Percentiles rank a stretch among this genome's conserved stretches.
These are phyloP conservation scores for Pachyuromys duprasi DNA, from an alignment of 2,797 vertebrate genomes.

Conservation along the genomic window DNA sequence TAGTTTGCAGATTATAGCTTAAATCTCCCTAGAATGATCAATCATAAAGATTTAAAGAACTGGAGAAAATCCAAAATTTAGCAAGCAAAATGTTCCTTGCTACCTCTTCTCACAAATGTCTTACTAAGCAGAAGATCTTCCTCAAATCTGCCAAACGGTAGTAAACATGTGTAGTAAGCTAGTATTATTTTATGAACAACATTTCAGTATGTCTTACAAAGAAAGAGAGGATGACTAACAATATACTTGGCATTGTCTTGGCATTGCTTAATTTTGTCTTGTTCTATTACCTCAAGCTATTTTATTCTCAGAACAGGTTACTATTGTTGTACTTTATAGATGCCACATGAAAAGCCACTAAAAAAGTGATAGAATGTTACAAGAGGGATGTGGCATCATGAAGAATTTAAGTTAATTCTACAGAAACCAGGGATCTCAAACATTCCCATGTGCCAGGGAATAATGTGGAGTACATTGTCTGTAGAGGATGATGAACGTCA, in stretches of 20 bases:
- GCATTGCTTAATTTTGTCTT: not conserved
- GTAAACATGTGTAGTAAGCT: not conserved
- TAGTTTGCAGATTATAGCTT: not conserved
- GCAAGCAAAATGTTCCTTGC: not conserved
- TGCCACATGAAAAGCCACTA: not conserved
- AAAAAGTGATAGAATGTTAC: not conserved
- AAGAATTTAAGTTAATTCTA: constrained; percentile 21
- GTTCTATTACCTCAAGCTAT: not conserved
- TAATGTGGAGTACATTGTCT: not conserved
- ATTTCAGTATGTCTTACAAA: not conserved
- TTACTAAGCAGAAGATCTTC: not conserved
- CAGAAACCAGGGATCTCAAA: not conserved
- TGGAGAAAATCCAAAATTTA: not conserved
- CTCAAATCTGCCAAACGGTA: constrained; percentile 3
- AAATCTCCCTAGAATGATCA: not conserved
- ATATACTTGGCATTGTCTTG: not conserved
- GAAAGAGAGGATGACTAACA: not conserved
- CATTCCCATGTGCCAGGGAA: not conserved
- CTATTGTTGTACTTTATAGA: not conserved
- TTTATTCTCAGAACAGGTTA: not conserved
- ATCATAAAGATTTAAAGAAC: not conserved
- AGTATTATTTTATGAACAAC: constrained; percentile 33
- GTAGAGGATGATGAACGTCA: not conserved
- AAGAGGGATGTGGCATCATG: not conserved
- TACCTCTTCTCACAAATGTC: constrained; percentile 32